These are phyloP conservation scores for Hanleya hanleyi DNA, from an alignment of 2,888 invertebrate genomes.

Conservation along the genomic window DNA sequence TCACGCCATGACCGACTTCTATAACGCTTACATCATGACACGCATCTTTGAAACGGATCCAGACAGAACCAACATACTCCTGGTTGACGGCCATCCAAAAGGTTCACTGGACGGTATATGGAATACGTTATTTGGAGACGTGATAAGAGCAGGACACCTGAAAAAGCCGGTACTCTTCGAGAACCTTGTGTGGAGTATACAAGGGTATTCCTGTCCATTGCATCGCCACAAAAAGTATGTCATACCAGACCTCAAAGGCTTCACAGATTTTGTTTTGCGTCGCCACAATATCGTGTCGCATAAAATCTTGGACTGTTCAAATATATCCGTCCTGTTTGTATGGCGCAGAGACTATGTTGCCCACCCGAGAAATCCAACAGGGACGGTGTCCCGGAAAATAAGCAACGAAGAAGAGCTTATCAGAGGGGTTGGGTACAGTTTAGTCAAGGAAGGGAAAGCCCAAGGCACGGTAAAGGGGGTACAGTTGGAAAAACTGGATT, in stretches of 20 bases:
- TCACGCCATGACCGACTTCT: constrained; percentile 67
- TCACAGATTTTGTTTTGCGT: constrained; percentile 62
- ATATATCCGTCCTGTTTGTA: constrained; percentile 62
- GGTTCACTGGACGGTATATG: constrained; percentile 65
- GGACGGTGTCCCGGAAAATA: constrained; percentile 66
- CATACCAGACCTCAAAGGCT: constrained; percentile 63
- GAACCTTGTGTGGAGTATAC: constrained; percentile 60
- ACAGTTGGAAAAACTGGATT: constrained; percentile 62
- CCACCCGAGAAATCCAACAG: constrained; percentile 70
- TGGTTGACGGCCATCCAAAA: constrained; percentile 67
- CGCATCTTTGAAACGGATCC: constrained; percentile 46
- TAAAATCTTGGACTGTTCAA: constrained; percentile 51
- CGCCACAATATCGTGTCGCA: constrained; percentile 38
- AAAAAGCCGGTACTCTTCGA: constrained; percentile 40
- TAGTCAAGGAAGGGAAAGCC: constrained; percentile 27
- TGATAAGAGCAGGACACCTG: constrained; percentile 50
- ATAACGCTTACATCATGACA: constrained; percentile 59
- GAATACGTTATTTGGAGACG: constrained; percentile 62
- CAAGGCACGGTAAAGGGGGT: constrained; percentile 48
- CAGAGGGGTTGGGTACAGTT: constrained; percentile 36
- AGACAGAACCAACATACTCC: constrained; percentile 56
- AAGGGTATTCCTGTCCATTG: constrained; percentile 67
- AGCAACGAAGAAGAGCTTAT: constrained; percentile 69
- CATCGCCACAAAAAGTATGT: constrained; percentile 46
- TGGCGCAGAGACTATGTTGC: constrained; percentile 70